Evolutionary conservation across 2,113 vertebrate species (phyloP).

Genomic region (Ahaetulla prasina): DNA sequence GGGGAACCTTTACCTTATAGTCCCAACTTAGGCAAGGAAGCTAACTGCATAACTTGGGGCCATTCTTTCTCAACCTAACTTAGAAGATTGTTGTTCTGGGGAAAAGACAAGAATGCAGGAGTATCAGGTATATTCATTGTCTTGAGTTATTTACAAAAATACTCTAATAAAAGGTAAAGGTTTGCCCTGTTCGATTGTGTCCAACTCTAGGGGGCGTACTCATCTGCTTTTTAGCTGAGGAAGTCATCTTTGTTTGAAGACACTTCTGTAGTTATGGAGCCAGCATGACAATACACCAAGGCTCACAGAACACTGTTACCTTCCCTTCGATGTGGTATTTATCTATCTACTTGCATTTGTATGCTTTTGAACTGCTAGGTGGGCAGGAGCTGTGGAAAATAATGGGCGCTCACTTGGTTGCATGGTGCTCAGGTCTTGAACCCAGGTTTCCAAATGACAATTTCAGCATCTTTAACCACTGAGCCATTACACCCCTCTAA

Average conservation of each 20-base stretch:
- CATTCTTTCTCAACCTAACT: not conserved
- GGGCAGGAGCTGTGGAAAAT: not conserved
- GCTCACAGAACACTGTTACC: not conserved
- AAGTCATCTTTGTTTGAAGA: not conserved
- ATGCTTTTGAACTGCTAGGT: not conserved
- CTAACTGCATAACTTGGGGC: not conserved
- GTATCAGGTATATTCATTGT: not conserved
- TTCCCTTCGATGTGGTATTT: not conserved
- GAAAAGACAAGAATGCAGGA: not conserved
- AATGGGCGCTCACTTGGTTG: accelerated
- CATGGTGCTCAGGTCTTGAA: not conserved
- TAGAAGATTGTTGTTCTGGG: not conserved
- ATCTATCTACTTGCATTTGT: not conserved
- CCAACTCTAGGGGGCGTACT: not conserved
- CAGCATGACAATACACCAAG: not conserved
- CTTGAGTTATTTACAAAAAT: not conserved
- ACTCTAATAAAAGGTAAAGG: not conserved
- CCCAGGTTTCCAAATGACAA: not conserved
- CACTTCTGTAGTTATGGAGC: not conserved
- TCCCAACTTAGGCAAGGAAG: not conserved
- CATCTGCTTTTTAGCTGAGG: not conserved
- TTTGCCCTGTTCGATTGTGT: not conserved
- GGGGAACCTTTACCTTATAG: too few species aligned
- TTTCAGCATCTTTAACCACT: not conserved
- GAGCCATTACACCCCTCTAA: not conserved